Percentiles rank a stretch among this genome's conserved stretches.
Evolutionary conservation across 2,113 vertebrate genomes (phyloP).

Genomic region (Seriola rivoliana): DNA sequence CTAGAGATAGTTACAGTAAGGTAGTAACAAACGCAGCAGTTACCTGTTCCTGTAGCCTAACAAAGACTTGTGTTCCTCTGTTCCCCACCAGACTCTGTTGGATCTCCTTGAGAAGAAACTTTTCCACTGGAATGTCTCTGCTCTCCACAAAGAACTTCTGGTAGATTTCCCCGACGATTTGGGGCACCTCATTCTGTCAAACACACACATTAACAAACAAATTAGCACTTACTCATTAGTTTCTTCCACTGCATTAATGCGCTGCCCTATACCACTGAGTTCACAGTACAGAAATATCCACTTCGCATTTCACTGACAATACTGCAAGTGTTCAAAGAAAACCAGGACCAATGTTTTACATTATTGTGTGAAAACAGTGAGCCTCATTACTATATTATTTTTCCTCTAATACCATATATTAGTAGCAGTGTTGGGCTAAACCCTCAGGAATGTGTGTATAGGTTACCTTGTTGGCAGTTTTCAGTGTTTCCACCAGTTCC

Average conservation of each 20-base stretch:
- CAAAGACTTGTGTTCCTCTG: constrained; percentile 95
- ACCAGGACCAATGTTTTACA: not conserved
- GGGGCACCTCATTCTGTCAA: constrained; percentile 93
- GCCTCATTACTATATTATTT: not conserved
- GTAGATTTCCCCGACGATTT: constrained; percentile 98
- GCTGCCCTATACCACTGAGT: not conserved
- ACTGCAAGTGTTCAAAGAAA: not conserved
- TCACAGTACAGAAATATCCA: not conserved
- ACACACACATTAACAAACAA: constrained; percentile 1
- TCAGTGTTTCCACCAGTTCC: constrained; percentile 96
- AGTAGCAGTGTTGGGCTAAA: not conserved
- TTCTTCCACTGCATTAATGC: not conserved
- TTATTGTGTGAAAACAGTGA: not conserved
- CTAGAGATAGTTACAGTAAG: not conserved
- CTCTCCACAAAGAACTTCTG: constrained; percentile 98
- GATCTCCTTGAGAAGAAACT: constrained; percentile 96
- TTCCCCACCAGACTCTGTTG: constrained; percentile 98
- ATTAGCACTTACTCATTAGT: not conserved
- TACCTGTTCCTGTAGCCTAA: constrained; percentile 92
- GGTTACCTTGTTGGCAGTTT: constrained; percentile 94
- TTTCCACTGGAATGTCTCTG: constrained; percentile 96
- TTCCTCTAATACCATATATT: not conserved
- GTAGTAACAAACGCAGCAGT: not conserved
- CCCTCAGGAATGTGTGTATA: not conserved
- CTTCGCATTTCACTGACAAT: not conserved